Evolutionary conservation across 1,140 invertebrate species (phyloP), one percentile per base, ranked within the genome.

Genomic region (Ceratina australensis): DNA sequence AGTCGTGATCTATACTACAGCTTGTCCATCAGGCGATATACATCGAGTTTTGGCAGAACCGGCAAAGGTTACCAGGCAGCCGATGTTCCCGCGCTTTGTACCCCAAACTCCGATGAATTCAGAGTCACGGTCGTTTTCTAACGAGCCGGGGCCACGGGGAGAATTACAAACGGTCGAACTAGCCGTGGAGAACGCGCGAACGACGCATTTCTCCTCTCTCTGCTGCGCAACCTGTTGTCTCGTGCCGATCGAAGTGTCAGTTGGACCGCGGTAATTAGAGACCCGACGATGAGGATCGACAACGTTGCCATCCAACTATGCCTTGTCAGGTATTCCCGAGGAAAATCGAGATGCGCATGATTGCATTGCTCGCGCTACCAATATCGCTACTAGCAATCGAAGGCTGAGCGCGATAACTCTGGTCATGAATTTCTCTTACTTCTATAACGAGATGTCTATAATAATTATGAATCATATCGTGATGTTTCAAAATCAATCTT

Each of bases 111-210:
- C 42, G 47, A 63, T 22, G 49, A 72, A 57, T 78, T 72, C 71
- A 61, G 33, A 3, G 3, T 49, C 50, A 49, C 68, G 56, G 59
- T 69, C 67, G 49, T 77, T 80, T 75, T 22, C 64, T 82, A 83
- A 83, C 69, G 65, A 82, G 49, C 33, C 59, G 57, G 2, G n/a
- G 12, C 8, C 50, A 16, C 15, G 33, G 15, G 24, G 20, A 16
- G 66, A 52, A 52, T 63, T 56, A 49, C 67, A 52, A 61, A 7
- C 67, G 26, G 16, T 59, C 3, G 5, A 52, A 13, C 22, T 18
- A 18, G 24, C 20, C 0, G 12, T 10, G 2, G 50, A 42, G 4
- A 12, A 33, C 54, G 18, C 18, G 60, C 22, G 10, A 42, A 42
- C 33, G 33, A 42, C 18, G 16, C 5, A 13, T 52, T 20, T 24